A percentile compares a stretch with the other conserved stretches of the same genome.
These are phyloP conservation scores for Lordiphosa stackelbergi DNA, from an alignment of 1,140 invertebrate genomes.

Conservation along the genomic window DNA sequence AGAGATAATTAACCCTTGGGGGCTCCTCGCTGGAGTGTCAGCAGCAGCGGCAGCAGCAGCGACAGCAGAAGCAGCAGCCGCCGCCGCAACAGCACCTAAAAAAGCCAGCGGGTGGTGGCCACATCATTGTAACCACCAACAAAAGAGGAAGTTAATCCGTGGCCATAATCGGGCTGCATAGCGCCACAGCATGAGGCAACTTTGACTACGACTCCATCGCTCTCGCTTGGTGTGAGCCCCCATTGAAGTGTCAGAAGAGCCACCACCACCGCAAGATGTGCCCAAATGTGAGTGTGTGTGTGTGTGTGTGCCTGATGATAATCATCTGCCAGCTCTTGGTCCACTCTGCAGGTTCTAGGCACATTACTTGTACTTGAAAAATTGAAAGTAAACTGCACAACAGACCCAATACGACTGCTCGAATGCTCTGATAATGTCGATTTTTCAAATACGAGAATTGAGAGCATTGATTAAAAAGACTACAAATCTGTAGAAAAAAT, in stretches of 20 bases:
- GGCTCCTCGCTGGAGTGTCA: conserved; percentile 5
- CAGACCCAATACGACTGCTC: too few relatives aligned
- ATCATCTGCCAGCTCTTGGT: conserved; percentile 39
- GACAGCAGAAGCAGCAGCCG: background rate
- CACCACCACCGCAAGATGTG: conserved; percentile 29
- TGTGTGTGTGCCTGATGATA: conserved; percentile 37
- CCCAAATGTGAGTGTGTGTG: conserved; percentile 26
- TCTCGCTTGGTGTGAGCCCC: conserved; percentile 29
- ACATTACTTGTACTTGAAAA: conserved; percentile 18
- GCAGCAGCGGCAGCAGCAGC: conserved; percentile 3
- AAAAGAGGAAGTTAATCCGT: conserved; percentile 69
- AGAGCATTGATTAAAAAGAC: too few relatives aligned
- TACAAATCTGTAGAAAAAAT: too few relatives aligned
- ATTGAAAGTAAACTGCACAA: conserved; percentile 9
- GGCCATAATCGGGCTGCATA: conserved; percentile 65
- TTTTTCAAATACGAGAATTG: too few relatives aligned
- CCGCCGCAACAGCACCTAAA: background rate
- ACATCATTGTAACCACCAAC: conserved; percentile 38
- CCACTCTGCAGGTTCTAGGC: conserved; percentile 24
- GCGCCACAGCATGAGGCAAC: conserved; percentile 73
- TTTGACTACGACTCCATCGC: conserved; percentile 17
- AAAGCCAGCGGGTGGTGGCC: conserved; percentile 37
- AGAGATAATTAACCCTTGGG: conserved; percentile 8
- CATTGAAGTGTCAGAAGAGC: conserved; percentile 68
- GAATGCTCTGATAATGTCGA: too few relatives aligned